Evolutionary conservation across 2,113 vertebrate genomes (phyloP).

Genomic region (Lanius collurio): DNA sequence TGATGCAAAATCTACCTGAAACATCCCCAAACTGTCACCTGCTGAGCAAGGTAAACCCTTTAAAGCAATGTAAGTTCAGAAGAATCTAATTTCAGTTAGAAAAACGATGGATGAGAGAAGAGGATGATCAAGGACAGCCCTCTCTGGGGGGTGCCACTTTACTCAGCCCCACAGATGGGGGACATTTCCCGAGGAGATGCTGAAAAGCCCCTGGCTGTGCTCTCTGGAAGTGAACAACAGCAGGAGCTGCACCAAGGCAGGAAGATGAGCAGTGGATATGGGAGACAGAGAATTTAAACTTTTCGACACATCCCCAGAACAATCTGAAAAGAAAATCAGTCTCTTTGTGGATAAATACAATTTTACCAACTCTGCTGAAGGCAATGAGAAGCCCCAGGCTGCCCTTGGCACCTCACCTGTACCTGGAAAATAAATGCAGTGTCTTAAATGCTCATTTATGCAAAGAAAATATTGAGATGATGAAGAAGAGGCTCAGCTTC

Average conservation of each 20-base stretch:
- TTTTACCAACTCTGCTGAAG: not conserved
- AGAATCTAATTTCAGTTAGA: not conserved
- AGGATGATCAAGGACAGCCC: not conserved
- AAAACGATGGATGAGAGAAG: not conserved
- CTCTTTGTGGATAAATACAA: not conserved
- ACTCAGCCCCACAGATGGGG: not conserved
- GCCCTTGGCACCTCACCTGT: not conserved
- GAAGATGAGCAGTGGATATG: not conserved
- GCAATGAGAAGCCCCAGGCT: not conserved
- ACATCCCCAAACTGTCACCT: not conserved
- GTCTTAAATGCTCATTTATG: not conserved
- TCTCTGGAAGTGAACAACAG: not conserved
- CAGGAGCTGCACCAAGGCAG: not conserved
- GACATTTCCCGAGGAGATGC: not conserved
- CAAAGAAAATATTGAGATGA: not conserved
- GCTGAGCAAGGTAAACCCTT: not conserved
- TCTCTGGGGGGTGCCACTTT: not conserved
- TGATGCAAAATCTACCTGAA: not conserved
- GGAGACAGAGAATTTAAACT: not conserved
- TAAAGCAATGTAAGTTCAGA: not conserved
- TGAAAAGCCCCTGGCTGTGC: not conserved
- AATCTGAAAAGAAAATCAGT: not conserved
- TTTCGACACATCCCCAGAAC: not conserved
- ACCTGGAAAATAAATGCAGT: not conserved
- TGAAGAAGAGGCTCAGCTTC: not conserved